These are phyloP conservation scores for Cathartes aura DNA, from an alignment of 2,113 vertebrate species.

Conservation along the genomic window DNA sequence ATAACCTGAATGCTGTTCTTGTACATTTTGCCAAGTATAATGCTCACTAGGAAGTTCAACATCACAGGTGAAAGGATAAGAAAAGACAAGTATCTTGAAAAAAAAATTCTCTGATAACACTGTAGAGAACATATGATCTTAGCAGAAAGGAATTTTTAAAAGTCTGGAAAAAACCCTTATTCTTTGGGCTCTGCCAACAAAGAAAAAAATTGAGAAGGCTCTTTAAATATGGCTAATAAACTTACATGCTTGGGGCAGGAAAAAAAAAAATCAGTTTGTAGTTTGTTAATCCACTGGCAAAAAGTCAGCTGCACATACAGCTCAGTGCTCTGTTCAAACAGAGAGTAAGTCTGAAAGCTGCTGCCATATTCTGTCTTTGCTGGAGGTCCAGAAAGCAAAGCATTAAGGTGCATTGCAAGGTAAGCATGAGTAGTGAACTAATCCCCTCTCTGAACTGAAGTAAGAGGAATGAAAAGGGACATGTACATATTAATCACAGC, in stretches of 20 bases:
- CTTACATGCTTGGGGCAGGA: neutral
- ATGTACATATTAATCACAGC: accelerated
- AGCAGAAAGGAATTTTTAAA: constrained; percentile 2
- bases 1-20: neutral
- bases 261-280: neutral
- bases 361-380: neutral
- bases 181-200: neutral
- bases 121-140: neutral
- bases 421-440: neutral
- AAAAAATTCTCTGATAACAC: neutral
- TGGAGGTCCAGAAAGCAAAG: neutral
- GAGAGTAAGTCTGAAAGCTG: neutral
- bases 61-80: neutral
- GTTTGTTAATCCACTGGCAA: neutral
- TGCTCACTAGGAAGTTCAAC: neutral
- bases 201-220: neutral
- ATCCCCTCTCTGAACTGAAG: neutral
- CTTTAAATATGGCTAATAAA: constrained; percentile 1
- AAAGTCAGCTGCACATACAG: neutral
- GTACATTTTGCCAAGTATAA: neutral
- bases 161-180: neutral
- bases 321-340: neutral
- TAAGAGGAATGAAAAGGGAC: neutral
- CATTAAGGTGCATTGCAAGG: neutral
- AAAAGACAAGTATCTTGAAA: neutral